A percentile compares a stretch with the other conserved stretches of the same genome.
These are phyloP conservation scores for Pardosa pseudoannulata DNA, from an alignment of 2,888 invertebrate species.

Conservation along the genomic window DNA sequence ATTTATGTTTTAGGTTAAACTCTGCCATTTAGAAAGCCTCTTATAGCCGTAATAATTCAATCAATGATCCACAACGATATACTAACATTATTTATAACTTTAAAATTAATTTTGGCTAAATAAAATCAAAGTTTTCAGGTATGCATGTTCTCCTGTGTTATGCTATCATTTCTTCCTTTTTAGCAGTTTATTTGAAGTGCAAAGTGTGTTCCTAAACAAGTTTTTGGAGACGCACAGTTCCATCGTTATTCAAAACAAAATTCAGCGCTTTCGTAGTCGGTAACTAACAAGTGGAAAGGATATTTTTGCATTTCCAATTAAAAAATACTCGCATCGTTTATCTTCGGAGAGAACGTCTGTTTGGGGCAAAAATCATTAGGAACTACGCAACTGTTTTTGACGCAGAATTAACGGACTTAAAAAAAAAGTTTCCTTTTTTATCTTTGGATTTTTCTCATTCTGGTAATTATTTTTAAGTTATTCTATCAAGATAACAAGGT, in stretches of 20 bases:
- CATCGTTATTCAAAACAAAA: not conserved
- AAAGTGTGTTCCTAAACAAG: no score
- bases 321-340: slow-evolving; percentile 26
- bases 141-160: no score
- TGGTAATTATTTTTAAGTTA: slow-evolving; percentile 20
- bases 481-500: not conserved
- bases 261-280: not conserved
- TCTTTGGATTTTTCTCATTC: not conserved
- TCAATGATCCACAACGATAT: no score
- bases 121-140: no score
- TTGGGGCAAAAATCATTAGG: slow-evolving; percentile 42
- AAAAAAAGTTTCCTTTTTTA: not conserved
- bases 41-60: no score
- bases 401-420: slow-evolving; percentile 22
- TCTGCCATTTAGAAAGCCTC: no score
- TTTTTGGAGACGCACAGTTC: no score
- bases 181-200: no score
- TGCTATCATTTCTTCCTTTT: no score
- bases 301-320: slow-evolving; percentile 26
- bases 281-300: slow-evolving; percentile 1
- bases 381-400: slow-evolving; percentile 26
- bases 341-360: slow-evolving; percentile 19
- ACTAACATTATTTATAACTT: no score
- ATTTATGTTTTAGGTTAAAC: no score
- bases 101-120: no score